Evolutionary conservation across 2,888 invertebrate species (phyloP).

Genomic region (Latrodectus elegans): DNA sequence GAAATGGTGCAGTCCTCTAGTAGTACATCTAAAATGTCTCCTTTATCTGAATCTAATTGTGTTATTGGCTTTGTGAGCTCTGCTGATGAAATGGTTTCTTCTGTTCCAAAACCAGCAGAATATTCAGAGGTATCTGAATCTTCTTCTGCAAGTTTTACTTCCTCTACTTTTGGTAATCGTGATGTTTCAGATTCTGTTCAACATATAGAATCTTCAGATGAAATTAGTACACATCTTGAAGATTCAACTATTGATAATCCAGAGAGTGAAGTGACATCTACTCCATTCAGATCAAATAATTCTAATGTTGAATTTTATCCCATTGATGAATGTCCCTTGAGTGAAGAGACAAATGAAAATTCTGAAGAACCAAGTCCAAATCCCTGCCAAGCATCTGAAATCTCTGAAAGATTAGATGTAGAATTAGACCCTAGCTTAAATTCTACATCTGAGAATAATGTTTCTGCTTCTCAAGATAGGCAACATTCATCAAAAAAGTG

Average conservation of each 20-base stretch:
- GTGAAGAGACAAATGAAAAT: constrained; percentile 23
- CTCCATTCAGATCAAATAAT: constrained; percentile 14
- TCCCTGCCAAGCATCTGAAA: background rate
- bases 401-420: background rate
- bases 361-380: background rate
- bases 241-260: constrained; percentile 1
- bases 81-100: constrained; percentile 21
- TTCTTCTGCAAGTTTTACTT: constrained; percentile 7
- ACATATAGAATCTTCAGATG: constrained; percentile 24
- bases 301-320: background rate
- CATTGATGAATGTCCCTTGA: constrained; percentile 11
- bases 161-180: constrained; percentile 4
- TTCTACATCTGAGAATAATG: constrained; percentile 18
- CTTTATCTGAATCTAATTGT: background rate
- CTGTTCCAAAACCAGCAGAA: background rate
- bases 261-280: constrained; percentile 31
- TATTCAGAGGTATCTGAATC: constrained; percentile 24
- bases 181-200: background rate
- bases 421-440: constrained; percentile 1
- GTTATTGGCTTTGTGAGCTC: constrained; percentile 18
- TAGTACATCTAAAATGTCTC: background rate
- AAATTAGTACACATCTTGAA: constrained; percentile 7
- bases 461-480: background rate
- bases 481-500: background rate
- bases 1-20: constrained; percentile 59